Evolutionary conservation across 2,888 invertebrate species (phyloP), one percentile per base, ranked within the genome.

Genomic region (Seira ritae): DNA sequence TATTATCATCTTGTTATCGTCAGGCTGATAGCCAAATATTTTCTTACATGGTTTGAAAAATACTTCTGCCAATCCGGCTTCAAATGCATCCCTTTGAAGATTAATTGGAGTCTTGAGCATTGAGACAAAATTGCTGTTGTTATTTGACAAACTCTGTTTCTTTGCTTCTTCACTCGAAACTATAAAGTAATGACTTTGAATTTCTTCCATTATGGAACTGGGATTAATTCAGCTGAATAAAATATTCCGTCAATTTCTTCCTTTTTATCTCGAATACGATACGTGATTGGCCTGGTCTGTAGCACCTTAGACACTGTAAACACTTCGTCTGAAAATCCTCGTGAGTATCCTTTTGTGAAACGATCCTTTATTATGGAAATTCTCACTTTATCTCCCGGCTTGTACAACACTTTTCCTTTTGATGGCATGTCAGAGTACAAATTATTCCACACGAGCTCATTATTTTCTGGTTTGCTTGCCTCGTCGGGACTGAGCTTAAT

Each of bases 181-280:
- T 17, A 74, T 19, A 67, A n/a, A n/a, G n/a, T 46, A 74, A 23
- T 20, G 46, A 65, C 73, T 65, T 73, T 42, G 12, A 3, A 73
- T 73, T 15, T 2, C 31, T 8, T 77, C 69, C 76, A 76, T 76
- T 76, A 68, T 68, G 67, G 68, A 12, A 68, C 76, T 23, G 68
- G 68, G 10, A 68, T 8, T 1, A 76, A 24, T 68, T 76, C 76
- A 1, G 15, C 31, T 19, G 67, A 31, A 31, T 76, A 76, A 20
- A 76, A 76, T 0, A 55, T 1, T 1, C 76, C 76, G 12, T 12
- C 19, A 17, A 74, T 65, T 0, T 22, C 23, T 42, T 65, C 23
- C 3, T 74, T 74, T 17, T n/a, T 1, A 15, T 73, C 73, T 19
- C 20, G 24, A 12, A 73, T 20, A 17, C 20, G 20, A 10, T 73